phyloP scores from a whole-genome alignment of 2,888 invertebrate species.

The Aphodius granarius region DNA sequence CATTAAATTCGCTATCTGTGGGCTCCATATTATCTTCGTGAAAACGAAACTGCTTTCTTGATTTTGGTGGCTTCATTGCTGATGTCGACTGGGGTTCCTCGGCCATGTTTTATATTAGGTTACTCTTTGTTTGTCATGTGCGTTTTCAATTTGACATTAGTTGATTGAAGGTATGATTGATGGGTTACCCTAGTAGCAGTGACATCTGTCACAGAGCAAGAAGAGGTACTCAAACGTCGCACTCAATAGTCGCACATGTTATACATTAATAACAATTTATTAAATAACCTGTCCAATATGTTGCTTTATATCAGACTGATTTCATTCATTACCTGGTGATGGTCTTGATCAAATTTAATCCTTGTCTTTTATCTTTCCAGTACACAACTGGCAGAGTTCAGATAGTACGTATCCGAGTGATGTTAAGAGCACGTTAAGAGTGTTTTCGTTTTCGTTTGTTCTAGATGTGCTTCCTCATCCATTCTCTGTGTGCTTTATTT shows the following conservation, averaged over 20 bases:
- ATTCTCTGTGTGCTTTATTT: not conserved
- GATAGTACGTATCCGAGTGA: slow-evolving; percentile 24
- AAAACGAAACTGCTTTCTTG: not conserved
- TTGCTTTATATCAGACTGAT: too few relatives aligned
- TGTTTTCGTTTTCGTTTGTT: not conserved
- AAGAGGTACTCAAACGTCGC: too few relatives aligned
- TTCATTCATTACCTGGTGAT: not conserved
- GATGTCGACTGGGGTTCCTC: not conserved
- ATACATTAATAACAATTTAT: not conserved
- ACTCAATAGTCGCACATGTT: too few relatives aligned
- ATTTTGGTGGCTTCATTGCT: not conserved
- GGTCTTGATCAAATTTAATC: not conserved
- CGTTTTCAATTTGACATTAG: not conserved
- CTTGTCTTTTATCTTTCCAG: slow-evolving; percentile 18
- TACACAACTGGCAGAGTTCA: slow-evolving; percentile 27
- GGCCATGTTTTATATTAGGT: not conserved
- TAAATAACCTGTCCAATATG: too few relatives aligned
- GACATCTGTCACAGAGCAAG: too few relatives aligned
- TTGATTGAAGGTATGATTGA: not conserved
- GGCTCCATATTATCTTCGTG: slow-evolving; percentile 9
- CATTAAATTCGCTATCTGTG: slow-evolving; percentile 19
- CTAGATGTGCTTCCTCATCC: not conserved
- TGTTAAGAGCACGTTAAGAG: not conserved
- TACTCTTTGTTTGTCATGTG: not conserved
- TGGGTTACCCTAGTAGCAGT: not conserved